Evolutionary conservation across 2,888 invertebrate genomes (phyloP).

Genomic region (Anarsia innoxiella): DNA sequence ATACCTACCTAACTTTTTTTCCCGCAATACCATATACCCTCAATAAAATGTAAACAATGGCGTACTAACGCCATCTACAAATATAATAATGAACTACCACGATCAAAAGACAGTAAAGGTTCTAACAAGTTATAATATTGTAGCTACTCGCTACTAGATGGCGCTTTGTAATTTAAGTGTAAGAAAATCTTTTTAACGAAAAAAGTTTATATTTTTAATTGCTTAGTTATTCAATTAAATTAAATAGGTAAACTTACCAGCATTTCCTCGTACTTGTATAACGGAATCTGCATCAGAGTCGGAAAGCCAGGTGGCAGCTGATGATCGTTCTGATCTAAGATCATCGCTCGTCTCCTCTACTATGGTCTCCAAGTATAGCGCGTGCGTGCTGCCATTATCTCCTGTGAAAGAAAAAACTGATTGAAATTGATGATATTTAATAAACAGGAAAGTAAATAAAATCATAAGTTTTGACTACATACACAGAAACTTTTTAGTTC

Average conservation of each 20-base stretch:
- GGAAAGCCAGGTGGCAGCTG: conserved; percentile 77
- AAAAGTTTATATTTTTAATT: neutral
- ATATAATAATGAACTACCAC: no score
- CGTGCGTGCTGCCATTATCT: conserved; percentile 71
- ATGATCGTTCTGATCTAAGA: conserved; percentile 82
- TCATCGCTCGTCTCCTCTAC: conserved; percentile 93
- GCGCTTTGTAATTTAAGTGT: conserved; percentile 25
- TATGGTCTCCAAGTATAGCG: conserved; percentile 88
- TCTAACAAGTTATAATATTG: no score
- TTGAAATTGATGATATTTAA: neutral
- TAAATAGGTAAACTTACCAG: conserved; percentile 33
- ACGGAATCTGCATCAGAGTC: conserved; percentile 90
- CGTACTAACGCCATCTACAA: no score
- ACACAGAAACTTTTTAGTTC: no score
- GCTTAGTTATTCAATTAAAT: neutral
- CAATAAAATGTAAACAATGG: no score
- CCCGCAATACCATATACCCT: no score
- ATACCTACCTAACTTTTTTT: no score
- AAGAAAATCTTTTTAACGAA: neutral
- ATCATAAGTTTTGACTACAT: no score
- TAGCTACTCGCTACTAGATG: conserved; percentile 46
- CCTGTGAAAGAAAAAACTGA: conserved; percentile 28
- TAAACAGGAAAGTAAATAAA: no score
- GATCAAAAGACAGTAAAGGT: no score
- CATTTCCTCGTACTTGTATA: conserved; percentile 78